Evolutionary conservation across 2,888 invertebrate genomes (phyloP).

Genomic region (Meghimatium bilineatum): DNA sequence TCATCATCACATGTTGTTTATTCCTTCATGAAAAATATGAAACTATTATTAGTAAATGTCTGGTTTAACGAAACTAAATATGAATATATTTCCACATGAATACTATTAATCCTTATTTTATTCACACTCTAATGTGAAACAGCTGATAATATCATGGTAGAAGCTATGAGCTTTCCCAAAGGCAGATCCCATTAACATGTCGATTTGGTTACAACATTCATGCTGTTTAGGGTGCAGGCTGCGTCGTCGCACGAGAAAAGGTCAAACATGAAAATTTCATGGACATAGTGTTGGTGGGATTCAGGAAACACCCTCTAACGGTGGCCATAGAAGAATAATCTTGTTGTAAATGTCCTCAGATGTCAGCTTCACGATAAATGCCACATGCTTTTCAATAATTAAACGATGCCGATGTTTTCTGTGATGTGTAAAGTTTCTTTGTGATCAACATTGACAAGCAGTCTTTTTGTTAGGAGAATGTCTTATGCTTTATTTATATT

Average conservation of each 20-base stretch:
- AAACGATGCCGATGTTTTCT: not conserved
- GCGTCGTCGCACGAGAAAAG: slow-evolving; percentile 22
- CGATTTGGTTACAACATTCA: not conserved
- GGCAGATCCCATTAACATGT: not conserved
- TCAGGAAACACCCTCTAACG: not conserved
- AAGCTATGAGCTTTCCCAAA: not conserved
- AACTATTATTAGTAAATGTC: too few species aligned
- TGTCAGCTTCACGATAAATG: slow-evolving; percentile 21
- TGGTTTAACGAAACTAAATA: too few species aligned
- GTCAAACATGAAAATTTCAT: slow-evolving; percentile 33
- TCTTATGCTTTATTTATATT: slow-evolving; percentile 24
- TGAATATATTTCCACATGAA: too few species aligned
- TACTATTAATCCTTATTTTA: too few species aligned
- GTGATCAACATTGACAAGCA: slow-evolving; percentile 36
- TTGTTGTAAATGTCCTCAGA: slow-evolving; percentile 16
- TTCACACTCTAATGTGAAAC: not conserved
- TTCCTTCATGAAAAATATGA: too few species aligned
- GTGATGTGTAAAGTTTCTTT: slow-evolving; percentile 23
- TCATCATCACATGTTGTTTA: too few species aligned
- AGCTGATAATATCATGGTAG: not conserved
- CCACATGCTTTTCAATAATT: slow-evolving; percentile 38
- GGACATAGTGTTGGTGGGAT: not conserved
- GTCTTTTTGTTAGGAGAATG: not conserved
- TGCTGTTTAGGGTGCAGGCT: not conserved
- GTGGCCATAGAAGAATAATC: not conserved